Evolutionary conservation across 2,888 invertebrate species (phyloP).

Genomic region (Melanostoma scalare): DNA sequence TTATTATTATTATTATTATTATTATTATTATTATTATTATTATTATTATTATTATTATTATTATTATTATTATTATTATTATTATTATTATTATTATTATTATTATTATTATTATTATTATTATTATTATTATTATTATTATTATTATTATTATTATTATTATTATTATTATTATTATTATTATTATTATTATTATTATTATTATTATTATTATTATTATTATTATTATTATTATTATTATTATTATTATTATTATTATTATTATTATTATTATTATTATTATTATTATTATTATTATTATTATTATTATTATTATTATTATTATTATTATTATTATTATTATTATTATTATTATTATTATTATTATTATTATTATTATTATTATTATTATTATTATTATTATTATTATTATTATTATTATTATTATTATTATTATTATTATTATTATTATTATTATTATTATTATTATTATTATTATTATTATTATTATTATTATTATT

Average conservation of each 20-base stretch:
- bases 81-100: no score
- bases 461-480: slow-evolving; percentile 1
- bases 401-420: background rate
- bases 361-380: slow-evolving; percentile 1
- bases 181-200: no score
- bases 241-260: background rate
- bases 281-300: slow-evolving; percentile 1
- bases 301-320: background rate
- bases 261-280: background rate
- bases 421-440: slow-evolving; percentile 2
- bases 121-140: no score
- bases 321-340: background rate
- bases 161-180: no score
- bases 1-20: no score
- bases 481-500: background rate
- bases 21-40: no score
- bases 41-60: no score
- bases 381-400: background rate
- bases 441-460: slow-evolving; percentile 5
- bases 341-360: background rate
- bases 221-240: no score
- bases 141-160: no score
- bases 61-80: no score
- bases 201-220: no score
- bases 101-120: no score